Evolutionary conservation across 2,888 invertebrate species (phyloP).

Genomic region (Tenthredo mesomela): DNA sequence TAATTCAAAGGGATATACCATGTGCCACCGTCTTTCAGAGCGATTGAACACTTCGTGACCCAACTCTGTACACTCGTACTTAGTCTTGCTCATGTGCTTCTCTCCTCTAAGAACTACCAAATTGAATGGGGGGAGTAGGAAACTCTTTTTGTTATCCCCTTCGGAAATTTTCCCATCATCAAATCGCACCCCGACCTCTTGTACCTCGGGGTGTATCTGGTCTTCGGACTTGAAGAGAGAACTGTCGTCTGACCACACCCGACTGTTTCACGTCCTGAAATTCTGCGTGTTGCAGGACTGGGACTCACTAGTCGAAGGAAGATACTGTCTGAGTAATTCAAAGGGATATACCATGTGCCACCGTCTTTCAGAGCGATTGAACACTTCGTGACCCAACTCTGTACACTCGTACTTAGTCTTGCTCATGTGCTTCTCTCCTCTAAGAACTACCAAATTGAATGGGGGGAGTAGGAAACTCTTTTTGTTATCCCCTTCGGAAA

Average conservation of each 20-base stretch:
- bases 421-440: too few relatives aligned
- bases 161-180: not conserved
- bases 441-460: too few relatives aligned
- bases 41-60: not conserved
- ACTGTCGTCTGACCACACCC: not conserved
- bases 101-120: too few relatives aligned
- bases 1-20: constrained; percentile 37
- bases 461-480: too few relatives aligned
- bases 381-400: too few relatives aligned
- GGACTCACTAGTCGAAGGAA: constrained; percentile 11
- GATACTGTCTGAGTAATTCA: constrained; percentile 40
- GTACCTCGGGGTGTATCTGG: not conserved
- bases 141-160: not conserved
- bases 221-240: not conserved
- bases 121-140: not conserved
- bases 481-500: too few relatives aligned
- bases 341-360: constrained; percentile 17
- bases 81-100: not conserved
- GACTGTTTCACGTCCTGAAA: not conserved
- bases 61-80: not conserved
- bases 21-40: not conserved
- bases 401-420: too few relatives aligned
- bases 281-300: not conserved
- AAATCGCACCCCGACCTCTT: not conserved
- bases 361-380: constrained; percentile 3